These are phyloP conservation scores for Pangasius mekongensis DNA, from an alignment of 2,797 vertebrate species.

Conservation along the genomic window DNA sequence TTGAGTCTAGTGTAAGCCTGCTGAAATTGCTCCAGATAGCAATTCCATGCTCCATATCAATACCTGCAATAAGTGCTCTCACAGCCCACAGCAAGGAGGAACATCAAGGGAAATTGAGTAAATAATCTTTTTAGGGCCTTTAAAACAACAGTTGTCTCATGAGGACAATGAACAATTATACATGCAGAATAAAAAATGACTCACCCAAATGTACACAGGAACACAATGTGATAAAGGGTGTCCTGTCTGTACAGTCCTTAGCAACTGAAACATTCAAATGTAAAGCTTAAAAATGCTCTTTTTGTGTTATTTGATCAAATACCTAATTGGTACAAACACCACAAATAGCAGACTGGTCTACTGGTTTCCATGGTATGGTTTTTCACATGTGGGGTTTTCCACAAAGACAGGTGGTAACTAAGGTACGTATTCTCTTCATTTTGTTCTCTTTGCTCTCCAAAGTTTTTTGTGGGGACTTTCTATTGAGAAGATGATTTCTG, in stretches of 20 bases:
- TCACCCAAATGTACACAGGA: background rate
- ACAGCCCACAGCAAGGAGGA: background rate
- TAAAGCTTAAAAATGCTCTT: background rate
- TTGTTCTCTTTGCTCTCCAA: background rate
- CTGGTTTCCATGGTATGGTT: slow-evolving; percentile 29
- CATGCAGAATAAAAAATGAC: background rate
- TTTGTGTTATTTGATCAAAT: background rate
- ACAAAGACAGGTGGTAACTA: slow-evolving; percentile 20
- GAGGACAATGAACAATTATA: slow-evolving; percentile 20
- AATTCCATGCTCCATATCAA: slow-evolving; percentile 44
- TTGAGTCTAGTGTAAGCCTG: slow-evolving; percentile 13
- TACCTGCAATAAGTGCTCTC: slow-evolving; percentile 38
- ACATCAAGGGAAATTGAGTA: slow-evolving; percentile 12
- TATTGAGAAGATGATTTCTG: background rate
- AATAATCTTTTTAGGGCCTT: slow-evolving; percentile 39
- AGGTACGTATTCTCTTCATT: background rate
- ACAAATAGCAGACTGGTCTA: slow-evolving; percentile 1
- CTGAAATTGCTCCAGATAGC: slow-evolving; percentile 28
- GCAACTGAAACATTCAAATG: background rate
- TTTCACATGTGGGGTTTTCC: slow-evolving; percentile 3
- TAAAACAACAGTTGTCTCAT: slow-evolving; percentile 19
- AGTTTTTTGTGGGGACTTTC: background rate
- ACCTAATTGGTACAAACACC: slow-evolving; percentile 24
- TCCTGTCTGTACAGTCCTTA: background rate
- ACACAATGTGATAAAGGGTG: background rate